Evolutionary conservation across 1,140 invertebrate species (phyloP), one percentile per base, ranked within the genome.

Genomic region (Physella acuta): DNA sequence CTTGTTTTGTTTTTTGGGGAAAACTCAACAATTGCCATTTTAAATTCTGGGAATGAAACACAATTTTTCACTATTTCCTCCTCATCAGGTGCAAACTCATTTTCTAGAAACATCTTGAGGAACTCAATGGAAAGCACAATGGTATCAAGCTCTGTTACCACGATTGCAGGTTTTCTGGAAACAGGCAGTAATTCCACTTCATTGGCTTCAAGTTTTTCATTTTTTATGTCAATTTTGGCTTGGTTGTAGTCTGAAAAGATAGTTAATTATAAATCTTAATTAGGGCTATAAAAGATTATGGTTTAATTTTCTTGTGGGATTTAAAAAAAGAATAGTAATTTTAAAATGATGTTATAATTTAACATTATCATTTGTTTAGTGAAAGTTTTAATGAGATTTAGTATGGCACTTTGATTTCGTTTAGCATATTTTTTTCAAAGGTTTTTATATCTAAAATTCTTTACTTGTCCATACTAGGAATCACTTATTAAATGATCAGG

Each of bases 41-140:
- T 58, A 3, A 58, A 33, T 34, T 58, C 31, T 1, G 56, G 56
- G 30, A 30, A 58, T 2, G 16, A 16, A 5, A 34, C 24, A 33
- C 30, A 58, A 1, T 30, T 34, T 11, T 33, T 34, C 33, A 58
- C 36, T 30, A 34, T n/a, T 2, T 33, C 31, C 20, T 20, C 20
- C 33, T 34, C 56, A 58, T 58, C 31, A n/a, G n/a, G n/a, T 20
- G 56, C 56, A 58, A 58, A 58, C 24, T 58, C 56, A 58, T 34
- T 58, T 58, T 58, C 56, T 20, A 58, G 36, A n/a, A 34, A 58
- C 56, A 58, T 34, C 4, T 34, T 34, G 17, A 58, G 31, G 36
- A 58, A 58, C n/a, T 58, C 30, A 30, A n/a, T 1, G 5, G 56
- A 58, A 17, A 58, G 36, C 24, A 34, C 36, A 2, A 34, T 30